Conservation (phyloP, 2,797 vertebrate genomes). For the Manis javanica region DNA sequence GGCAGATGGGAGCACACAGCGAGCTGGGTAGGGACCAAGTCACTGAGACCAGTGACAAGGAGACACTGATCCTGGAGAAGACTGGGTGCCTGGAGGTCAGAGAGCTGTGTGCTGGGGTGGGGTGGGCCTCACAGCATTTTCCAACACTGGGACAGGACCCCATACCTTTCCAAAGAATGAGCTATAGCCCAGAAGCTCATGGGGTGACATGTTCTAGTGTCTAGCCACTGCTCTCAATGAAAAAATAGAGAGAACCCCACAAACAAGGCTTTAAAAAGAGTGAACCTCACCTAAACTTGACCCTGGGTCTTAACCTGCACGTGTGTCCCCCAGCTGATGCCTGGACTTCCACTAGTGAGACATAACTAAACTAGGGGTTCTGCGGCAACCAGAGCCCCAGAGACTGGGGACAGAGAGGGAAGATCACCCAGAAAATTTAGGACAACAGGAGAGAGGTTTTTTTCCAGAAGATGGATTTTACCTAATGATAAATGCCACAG, state of each 20-base stretch:
- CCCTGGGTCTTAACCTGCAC: neutral
- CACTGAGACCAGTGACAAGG: neutral
- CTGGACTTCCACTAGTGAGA: neutral
- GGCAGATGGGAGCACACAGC: fast-evolving
- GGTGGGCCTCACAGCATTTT: neutral
- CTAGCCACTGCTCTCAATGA: neutral
- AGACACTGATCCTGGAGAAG: neutral
- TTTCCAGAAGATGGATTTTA: neutral
- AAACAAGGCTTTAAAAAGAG: neutral
- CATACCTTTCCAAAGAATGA: neutral
- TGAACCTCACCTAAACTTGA: neutral
- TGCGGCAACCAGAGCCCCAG: neutral
- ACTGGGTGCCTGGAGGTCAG: fast-evolving
- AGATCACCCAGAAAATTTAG: neutral
- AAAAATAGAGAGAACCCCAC: neutral
- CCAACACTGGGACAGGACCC: neutral
- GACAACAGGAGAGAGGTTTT: neutral
- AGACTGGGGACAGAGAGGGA: neutral
- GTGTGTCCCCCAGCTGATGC: neutral
- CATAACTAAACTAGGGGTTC: neutral
- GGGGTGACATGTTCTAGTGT: neutral
- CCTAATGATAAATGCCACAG: neutral
- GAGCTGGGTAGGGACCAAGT: fast-evolving
- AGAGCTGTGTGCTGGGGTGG: fast-evolving
- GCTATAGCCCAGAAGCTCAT: neutral